Percentiles rank a stretch among this genome's conserved stretches.
phyloP scores from a whole-genome alignment of 2,888 invertebrate genomes.

The Hirudinaria manillensis region DNA sequence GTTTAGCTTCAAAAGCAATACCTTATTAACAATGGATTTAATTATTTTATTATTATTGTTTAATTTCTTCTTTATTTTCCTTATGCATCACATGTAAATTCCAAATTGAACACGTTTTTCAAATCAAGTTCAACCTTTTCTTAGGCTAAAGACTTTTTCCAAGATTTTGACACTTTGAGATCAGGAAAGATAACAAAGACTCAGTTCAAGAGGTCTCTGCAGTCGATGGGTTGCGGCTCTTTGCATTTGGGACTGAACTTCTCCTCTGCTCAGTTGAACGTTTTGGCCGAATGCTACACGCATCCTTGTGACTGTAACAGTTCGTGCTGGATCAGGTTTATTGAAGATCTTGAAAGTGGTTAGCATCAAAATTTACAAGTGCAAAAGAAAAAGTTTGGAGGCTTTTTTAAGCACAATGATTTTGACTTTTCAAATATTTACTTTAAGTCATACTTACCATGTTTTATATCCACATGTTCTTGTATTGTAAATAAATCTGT shows the following conservation, averaged over 20 bases:
- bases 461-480: no score
- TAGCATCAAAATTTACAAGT: background rate
- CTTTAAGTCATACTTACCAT: background rate
- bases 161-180: constrained; percentile 53
- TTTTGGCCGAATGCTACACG: constrained; percentile 46
- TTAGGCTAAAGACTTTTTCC: constrained; percentile 51
- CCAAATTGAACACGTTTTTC: no score
- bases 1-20: no score
- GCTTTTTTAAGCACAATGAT: constrained; percentile 6
- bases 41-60: no score
- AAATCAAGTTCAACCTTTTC: background rate
- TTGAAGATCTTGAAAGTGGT: constrained; percentile 52
- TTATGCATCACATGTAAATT: no score
- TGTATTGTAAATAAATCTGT: no score
- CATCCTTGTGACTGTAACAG: no score
- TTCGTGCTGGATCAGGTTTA: constrained; percentile 50
- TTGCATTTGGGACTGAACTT: constrained; percentile 49
- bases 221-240: constrained; percentile 49
- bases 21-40: no score
- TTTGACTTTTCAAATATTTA: background rate
- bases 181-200: constrained; percentile 50
- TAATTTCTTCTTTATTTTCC: no score
- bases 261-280: constrained; percentile 47
- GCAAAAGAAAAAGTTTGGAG: background rate
- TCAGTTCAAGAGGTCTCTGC: constrained; percentile 51